Evolutionary conservation across 2,888 invertebrate genomes (phyloP), one percentile per base, ranked within the genome.

Genomic region (Pyrrhosoma nymphula): DNA sequence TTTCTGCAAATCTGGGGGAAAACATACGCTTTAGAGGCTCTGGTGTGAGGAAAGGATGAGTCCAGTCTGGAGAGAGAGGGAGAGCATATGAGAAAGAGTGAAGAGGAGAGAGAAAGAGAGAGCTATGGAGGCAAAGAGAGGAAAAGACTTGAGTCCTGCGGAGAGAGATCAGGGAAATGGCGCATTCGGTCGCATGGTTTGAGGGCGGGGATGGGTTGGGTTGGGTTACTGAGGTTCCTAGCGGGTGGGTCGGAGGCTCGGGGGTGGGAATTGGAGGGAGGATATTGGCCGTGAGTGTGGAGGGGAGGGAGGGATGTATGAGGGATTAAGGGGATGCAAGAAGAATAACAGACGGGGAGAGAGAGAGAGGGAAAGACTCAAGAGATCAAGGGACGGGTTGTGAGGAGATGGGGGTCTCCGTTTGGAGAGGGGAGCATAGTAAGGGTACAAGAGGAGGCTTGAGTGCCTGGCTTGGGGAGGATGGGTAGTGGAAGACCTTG

Each of bases 261-360:
- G 60, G 60, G 18, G 47, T 47, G 47, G 47, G 47, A 47, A 47
- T 47, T 47, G 47, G 8, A 47, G 47, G 47, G 69, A 69, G n/a
- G 69, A 69, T 69, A 69, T 69, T 69, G 69, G 69, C n/a, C 26
- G 26, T n/a, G 69, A 10, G 69, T 2, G 69, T 0, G 69, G 69
- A 47, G 47, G 8, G 47, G 47, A 47, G 47, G 23, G 69, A 26
- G 23, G 69, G 69, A 23, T 26, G 69, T 26, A 26, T 26, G 69
- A 26, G 69, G 69, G 69, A 69, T 69, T 69, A 26, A 69, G 69
- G 69, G 69, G 69, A 69, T 69, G 69, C 69, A 69, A 26, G 69
- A 69, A 69, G 69, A 69, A 69, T 26, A 69, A 69, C 69, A 69
- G 69, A 69, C 69, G 69, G 69, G n/a, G 69, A 69, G 69, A 47